These are phyloP conservation scores for Hippocampus comes DNA, from an alignment of 2,113 vertebrate species.

Conservation along the genomic window DNA sequence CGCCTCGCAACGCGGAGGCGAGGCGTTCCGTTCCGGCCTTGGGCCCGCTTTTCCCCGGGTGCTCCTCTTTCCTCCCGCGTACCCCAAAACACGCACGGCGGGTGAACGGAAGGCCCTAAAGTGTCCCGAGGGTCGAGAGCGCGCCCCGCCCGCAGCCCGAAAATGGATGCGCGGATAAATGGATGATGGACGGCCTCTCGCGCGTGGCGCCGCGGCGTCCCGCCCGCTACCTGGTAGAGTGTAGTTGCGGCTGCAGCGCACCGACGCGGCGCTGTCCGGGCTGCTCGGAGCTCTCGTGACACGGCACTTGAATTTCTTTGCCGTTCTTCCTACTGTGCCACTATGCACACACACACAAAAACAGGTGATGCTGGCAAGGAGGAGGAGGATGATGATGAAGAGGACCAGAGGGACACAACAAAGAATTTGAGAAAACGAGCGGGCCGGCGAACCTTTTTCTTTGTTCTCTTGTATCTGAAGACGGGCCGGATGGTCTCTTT, in stretches of 20 bases:
- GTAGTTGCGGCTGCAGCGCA: slow-evolving; percentile 17
- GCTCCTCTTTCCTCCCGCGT: too few species aligned
- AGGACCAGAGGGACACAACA: too few species aligned
- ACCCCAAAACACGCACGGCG: too few species aligned
- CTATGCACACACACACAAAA: neutral
- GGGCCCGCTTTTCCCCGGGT: too few species aligned
- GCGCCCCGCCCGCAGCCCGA: too few species aligned
- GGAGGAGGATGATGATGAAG: neutral
- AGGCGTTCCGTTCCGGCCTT: too few species aligned
- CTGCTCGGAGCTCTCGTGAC: fast-evolving
- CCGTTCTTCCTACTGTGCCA: neutral
- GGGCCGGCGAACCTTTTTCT: slow-evolving; percentile 9
- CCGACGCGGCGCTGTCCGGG: neutral
- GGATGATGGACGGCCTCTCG: too few species aligned
- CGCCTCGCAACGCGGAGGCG: too few species aligned
- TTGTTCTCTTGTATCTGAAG: neutral
- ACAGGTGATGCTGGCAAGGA: neutral
- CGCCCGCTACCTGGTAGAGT: slow-evolving; percentile 35
- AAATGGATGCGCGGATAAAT: too few species aligned
- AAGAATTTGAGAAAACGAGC: neutral
- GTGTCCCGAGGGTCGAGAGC: too few species aligned
- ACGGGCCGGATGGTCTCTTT: neutral
- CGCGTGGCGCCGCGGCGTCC: too few species aligned
- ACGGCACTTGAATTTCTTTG: fast-evolving
- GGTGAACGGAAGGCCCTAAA: too few species aligned